Conservation (phyloP, 2,113 vertebrate species). For the Climacteris rufus region DNA sequence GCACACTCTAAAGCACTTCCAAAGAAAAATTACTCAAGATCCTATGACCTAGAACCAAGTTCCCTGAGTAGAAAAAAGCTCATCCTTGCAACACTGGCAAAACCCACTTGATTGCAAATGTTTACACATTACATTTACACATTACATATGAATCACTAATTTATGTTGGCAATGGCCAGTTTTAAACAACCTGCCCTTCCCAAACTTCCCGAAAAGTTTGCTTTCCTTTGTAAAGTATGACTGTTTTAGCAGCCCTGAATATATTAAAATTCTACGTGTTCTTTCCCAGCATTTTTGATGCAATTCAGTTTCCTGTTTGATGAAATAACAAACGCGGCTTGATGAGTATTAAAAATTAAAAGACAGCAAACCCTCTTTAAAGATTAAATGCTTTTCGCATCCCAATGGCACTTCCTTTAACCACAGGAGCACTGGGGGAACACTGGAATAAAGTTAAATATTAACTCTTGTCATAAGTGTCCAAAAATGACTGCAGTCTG, state of each 20-base stretch:
- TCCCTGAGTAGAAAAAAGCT: neutral
- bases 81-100: neutral
- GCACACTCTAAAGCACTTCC: neutral
- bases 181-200: neutral
- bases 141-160: neutral
- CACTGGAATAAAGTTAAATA: neutral
- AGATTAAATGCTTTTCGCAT: conserved; percentile 4
- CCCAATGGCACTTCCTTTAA: neutral
- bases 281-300: neutral
- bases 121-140: neutral
- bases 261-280: neutral
- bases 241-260: neutral
- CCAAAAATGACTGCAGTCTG: neutral
- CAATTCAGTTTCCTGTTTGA: neutral
- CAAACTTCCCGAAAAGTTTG: neutral
- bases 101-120: neutral
- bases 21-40: neutral
- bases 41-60: neutral
- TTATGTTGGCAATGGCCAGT: neutral
- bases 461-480: neutral
- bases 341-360: conserved; percentile 6
- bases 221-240: neutral
- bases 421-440: neutral
- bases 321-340: neutral
- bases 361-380: neutral